Evolutionary conservation across 2,888 invertebrate genomes (phyloP).

Genomic region (Allolobophora icterica): DNA sequence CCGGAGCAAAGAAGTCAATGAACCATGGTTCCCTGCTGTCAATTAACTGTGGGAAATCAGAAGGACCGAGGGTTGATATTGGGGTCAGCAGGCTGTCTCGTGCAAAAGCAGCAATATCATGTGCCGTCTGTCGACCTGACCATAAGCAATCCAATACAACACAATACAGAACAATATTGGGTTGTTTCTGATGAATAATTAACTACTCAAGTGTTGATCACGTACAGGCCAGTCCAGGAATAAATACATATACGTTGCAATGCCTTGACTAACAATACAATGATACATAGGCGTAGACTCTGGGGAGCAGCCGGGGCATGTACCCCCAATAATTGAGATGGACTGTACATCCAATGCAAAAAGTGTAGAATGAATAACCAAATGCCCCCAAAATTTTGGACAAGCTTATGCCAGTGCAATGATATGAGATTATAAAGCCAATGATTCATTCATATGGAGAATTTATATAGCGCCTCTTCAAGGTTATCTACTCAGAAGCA

Average conservation of each 20-base stretch:
- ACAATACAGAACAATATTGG: not conserved
- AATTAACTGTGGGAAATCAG: slow-evolving; percentile 69
- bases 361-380: too few relatives aligned
- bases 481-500: too few relatives aligned
- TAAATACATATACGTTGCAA: not conserved
- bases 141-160: not conserved
- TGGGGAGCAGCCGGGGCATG: too few relatives aligned
- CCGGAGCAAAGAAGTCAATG: slow-evolving; percentile 78
- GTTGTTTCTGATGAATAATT: not conserved
- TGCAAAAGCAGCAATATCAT: slow-evolving; percentile 71
- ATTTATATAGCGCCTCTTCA: too few relatives aligned
- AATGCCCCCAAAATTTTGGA: too few relatives aligned
- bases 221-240: not conserved
- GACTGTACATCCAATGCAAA: too few relatives aligned
- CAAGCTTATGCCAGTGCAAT: too few relatives aligned
- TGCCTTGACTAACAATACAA: not conserved
- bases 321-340: too few relatives aligned
- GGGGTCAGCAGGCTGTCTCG: slow-evolving; percentile 68
- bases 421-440: not conserved
- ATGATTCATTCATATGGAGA: too few relatives aligned
- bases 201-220: not conserved
- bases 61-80: slow-evolving; percentile 64
- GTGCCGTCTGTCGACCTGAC: slow-evolving; percentile 68
- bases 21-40: slow-evolving; percentile 69
- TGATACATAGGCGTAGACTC: too few relatives aligned